phyloP scores from a whole-genome alignment of 2,797 vertebrate species.

The Anguilla marmorata region DNA sequence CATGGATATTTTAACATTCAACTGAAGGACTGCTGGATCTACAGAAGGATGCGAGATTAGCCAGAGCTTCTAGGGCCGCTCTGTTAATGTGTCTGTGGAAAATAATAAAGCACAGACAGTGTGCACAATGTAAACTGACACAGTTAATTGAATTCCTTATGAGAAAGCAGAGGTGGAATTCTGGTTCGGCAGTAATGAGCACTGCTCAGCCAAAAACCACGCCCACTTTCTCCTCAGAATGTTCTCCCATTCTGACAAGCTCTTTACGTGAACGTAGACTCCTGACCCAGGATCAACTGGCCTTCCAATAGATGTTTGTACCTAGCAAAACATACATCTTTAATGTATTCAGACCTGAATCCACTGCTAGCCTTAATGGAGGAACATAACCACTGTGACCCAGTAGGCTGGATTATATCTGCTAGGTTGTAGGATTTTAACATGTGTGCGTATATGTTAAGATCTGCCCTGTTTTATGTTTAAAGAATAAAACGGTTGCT shows the following conservation, averaged over 20 bases:
- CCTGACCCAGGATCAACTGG: not conserved
- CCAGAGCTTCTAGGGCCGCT: conserved; percentile 20
- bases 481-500: conserved; percentile 2
- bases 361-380: not conserved
- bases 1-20: not conserved
- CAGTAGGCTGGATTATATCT: not conserved
- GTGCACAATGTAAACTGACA: conserved; percentile 29
- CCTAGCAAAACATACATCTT: conserved; percentile 5
- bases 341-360: not conserved
- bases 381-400: conserved; percentile 10
- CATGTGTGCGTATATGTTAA: not conserved
- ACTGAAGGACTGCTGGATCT: not conserved
- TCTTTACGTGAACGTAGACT: not conserved
- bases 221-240: conserved; percentile 14
- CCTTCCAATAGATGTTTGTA: conserved; percentile 25
- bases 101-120: conserved; percentile 29
- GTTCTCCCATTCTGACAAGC: conserved; percentile 2
- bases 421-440: not conserved
- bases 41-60: not conserved
- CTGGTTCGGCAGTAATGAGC: conserved; percentile 24
- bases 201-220: conserved; percentile 11
- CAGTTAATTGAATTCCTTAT: conserved; percentile 32
- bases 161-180: conserved; percentile 17
- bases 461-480: not conserved
- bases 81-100: conserved; percentile 29